Evolutionary conservation across 1,140 invertebrate species (phyloP), one percentile per base, ranked within the genome.

Genomic region (Leptopilina clavipes): DNA sequence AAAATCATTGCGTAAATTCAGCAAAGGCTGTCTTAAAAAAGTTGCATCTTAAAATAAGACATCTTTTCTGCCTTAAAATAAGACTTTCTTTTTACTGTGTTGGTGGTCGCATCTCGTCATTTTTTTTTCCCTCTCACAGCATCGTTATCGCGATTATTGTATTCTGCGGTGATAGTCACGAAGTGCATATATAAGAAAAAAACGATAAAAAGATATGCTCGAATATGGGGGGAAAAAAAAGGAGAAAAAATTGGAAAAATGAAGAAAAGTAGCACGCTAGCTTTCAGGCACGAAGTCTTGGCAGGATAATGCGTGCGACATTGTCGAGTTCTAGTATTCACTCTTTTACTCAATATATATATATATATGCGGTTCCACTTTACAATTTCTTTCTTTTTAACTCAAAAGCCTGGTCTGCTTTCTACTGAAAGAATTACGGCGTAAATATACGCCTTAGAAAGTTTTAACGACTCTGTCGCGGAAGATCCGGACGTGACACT

Each of bases 241-340:
- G 48, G 56, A 76, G 71, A 52, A 75, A 74, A 77, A 78, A 79
- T 82, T 78, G 44, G 74, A 70, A 83, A 40, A 83, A 83, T 77
- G 83, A 80, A 71, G 85, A 78, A 85, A 87, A 87, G 84, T 86
- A 73, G 86, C 81, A 78, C 65, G 76, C 56, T 65, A 75, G 72
- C 75, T 79, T 75, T 79, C 73, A 48, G 75, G 85, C 85, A 86
- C 85, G 86, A 83, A 81, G 43, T 75, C 59, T 72, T 65, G 52
- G 48, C 59, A 72, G 81, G 74, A 83, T 80, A 81, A 81, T 71
- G 76, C 81, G 74, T 78, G 72, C 74, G 71, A 75, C 73, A 79
- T 79, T 77, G 59, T 77, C 73, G 71, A 73, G 59, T 76, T 73
- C 54, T 48, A 71, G 80, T 70, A 76, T 79, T 78, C 76, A 78